Conservation (phyloP, 2,888 invertebrate genomes). For the Melanostoma mellinum region DNA sequence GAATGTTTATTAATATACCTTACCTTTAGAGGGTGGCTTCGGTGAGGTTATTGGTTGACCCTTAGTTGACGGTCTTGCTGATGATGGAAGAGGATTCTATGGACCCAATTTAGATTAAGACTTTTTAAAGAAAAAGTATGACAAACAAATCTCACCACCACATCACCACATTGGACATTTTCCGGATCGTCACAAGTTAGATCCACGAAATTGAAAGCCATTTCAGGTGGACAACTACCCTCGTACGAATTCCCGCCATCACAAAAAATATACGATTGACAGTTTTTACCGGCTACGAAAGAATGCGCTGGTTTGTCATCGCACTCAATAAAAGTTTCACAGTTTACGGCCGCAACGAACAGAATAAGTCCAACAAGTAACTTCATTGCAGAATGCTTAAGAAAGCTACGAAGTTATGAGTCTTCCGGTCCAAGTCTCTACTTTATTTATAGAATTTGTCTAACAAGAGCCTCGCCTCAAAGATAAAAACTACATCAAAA, state of each 20-base stretch:
- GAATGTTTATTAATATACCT: background rate
- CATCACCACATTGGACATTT: constrained; percentile 26
- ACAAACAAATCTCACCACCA: background rate
- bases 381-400: constrained; percentile 14
- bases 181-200: constrained; percentile 31
- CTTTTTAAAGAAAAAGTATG: background rate
- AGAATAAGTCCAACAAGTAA: constrained; percentile 10
- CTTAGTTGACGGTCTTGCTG: background rate
- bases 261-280: constrained; percentile 40
- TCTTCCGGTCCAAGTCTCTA: too few relatives aligned
- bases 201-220: constrained; percentile 12
- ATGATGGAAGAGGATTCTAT: background rate
- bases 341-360: constrained; percentile 8
- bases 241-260: constrained; percentile 40
- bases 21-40: background rate
- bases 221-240: constrained; percentile 18
- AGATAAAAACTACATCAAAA: too few relatives aligned
- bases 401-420: too few relatives aligned
- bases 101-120: background rate
- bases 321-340: constrained; percentile 35
- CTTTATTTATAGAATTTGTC: too few relatives aligned
- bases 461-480: too few relatives aligned
- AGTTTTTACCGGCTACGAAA: background rate
- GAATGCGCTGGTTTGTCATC: background rate
- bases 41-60: background rate